These are phyloP conservation scores for Diarsia mendica DNA, from an alignment of 2,888 invertebrate species.

Conservation along the genomic window DNA sequence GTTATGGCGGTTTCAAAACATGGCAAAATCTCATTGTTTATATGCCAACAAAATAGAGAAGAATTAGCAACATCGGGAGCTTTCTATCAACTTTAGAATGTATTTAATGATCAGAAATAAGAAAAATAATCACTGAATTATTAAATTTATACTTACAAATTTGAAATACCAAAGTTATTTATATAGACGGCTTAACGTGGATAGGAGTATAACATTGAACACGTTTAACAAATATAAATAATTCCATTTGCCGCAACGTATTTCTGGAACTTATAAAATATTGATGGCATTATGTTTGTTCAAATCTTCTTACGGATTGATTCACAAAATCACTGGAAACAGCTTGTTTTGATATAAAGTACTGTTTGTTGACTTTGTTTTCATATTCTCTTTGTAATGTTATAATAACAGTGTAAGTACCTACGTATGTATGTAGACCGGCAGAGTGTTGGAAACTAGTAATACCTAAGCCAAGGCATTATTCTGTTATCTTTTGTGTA, in stretches of 20 bases:
- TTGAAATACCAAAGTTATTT: neutral
- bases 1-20: neutral
- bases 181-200: neutral
- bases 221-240: conserved; percentile 18
- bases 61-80: neutral
- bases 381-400: conserved; percentile 10
- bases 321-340: conserved; percentile 34
- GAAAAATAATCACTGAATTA: neutral
- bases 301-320: conserved; percentile 53
- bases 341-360: conserved; percentile 38
- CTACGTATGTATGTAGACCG: neutral
- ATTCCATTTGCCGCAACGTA: conserved; percentile 10
- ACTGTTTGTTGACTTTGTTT: conserved; percentile 24
- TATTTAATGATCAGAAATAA: neutral
- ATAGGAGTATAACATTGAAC: neutral
- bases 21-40: neutral
- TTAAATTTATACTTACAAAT: neutral
- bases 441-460: neutral
- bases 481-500: neutral
- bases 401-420: neutral
- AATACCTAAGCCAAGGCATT: neutral
- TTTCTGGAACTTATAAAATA: conserved; percentile 45
- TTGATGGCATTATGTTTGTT: conserved; percentile 49
- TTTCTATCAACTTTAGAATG: neutral
- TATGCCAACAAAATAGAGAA: neutral